phyloP scores from a whole-genome alignment of 2,113 vertebrate species.

The Turdus rufiventris region DNA sequence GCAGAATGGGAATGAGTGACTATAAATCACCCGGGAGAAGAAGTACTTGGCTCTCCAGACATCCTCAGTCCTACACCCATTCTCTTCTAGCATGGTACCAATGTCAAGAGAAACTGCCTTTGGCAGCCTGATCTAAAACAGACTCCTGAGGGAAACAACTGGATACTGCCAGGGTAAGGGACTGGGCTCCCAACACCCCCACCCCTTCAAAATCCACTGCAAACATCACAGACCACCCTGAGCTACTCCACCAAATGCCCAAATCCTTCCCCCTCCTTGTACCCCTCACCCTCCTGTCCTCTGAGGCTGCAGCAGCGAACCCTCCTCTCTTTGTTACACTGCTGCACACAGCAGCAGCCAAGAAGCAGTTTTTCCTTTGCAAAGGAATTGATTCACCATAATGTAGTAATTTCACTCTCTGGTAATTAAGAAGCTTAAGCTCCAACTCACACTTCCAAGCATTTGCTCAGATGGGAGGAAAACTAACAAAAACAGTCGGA shows the following conservation, averaged over 20 bases:
- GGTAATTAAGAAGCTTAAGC: background rate
- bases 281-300: background rate
- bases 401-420: background rate
- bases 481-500: conserved; percentile 7
- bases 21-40: background rate
- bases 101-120: background rate
- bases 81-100: background rate
- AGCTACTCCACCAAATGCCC: rapidly evolving
- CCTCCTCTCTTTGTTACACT: background rate
- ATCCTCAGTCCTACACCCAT: background rate
- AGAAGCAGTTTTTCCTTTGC: background rate
- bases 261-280: background rate
- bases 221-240: background rate
- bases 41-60: background rate
- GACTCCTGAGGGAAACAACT: background rate
- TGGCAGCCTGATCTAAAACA: background rate
- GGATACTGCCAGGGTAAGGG: background rate
- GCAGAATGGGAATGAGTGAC: background rate
- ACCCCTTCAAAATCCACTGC: background rate
- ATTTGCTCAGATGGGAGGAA: conserved; percentile 3
- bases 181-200: background rate
- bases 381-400: background rate
- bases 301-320: background rate
- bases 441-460: background rate
- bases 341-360: background rate